Evolutionary conservation across 2,888 invertebrate genomes (phyloP), one percentile per base, ranked within the genome.

Genomic region (Oscheius sp.): DNA sequence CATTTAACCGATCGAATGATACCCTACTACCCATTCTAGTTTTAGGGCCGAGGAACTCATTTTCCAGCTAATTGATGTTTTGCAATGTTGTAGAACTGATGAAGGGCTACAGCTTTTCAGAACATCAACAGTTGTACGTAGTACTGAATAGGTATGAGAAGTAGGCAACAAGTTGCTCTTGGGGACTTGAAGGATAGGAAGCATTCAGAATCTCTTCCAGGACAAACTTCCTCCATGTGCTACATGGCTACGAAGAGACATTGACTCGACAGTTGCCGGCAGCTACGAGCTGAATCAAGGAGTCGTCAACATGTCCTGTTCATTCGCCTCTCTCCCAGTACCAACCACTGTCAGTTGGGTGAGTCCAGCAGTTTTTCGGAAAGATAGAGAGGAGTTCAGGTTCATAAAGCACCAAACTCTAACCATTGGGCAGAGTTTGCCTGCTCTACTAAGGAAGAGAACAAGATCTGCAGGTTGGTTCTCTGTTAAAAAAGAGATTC

Each of bases 331-430:
- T 21, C 65, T 73, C n/a, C 73, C 73, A 11, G 65, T 50, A 32
- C 73, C 73, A 4, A 59, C 73, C n/a, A 73, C 63, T n/a, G 65
- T 73, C 55, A 51, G 33, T 29, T 73, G 63, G 63, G 73, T 73
- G 42, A 7, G 42, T 42, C 7, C 42, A 42, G 21, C 21, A 21
- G 21, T 21, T 21, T 21, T 21, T 21, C 21, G 21, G 21, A 21
- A 21, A 21, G 21, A 21, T 21, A 32, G 21, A 21, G 21, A 21
- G 21, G 21, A 21, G 21, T 21, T 42, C 42, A 42, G 42, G 42
- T 42, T 10, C 65, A 73, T 33, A 73, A 73, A n/a, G 73, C 73
- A 21, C 37, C 55, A 4, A 62, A 73, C 53, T 63, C 73, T 10
- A 73, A 73, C 55, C 63, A 53, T 32, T 73, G 73, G 73, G 29